These are phyloP conservation scores for Lytechinus variegatus DNA, from an alignment of 35 echinoderm and acorn worm genomes.

Conservation along the genomic window DNA sequence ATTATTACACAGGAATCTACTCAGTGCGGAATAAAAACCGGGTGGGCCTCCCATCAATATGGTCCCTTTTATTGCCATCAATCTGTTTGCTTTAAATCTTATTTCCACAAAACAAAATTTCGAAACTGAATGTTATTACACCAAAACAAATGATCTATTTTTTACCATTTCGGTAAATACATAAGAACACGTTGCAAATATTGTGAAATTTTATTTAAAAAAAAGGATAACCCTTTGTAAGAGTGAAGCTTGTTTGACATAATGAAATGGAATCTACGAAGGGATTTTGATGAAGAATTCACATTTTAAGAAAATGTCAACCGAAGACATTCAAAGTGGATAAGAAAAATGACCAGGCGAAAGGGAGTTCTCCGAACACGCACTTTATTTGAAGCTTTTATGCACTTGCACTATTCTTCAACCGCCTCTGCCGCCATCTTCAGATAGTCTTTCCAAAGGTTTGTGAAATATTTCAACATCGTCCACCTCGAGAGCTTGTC, in stretches of 20 bases:
- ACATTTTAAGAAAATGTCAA: background rate
- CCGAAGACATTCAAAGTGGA: background rate
- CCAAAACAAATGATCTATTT: too few species aligned
- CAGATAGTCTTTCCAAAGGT: background rate
- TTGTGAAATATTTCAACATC: background rate
- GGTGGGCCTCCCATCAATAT: background rate
- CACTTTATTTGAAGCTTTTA: background rate
- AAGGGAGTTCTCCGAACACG: background rate
- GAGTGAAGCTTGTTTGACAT: background rate
- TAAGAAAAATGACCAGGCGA: background rate
- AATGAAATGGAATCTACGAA: background rate
- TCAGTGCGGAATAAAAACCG: background rate
- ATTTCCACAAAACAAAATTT: too few species aligned
- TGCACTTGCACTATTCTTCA: constrained; percentile 10
- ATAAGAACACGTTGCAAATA: background rate
- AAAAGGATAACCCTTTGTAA: background rate
- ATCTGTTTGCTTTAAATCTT: background rate
- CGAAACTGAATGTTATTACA: too few species aligned
- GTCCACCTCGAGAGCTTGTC: background rate
- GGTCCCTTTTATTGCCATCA: background rate
- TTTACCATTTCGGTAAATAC: background rate
- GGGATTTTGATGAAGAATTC: background rate
- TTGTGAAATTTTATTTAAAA: background rate
- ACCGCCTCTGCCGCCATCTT: background rate
- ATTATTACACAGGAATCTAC: constrained; percentile 4